These are phyloP conservation scores for Phylloscopus whistleri DNA, from an alignment of 2,113 vertebrate genomes.

Conservation along the genomic window DNA sequence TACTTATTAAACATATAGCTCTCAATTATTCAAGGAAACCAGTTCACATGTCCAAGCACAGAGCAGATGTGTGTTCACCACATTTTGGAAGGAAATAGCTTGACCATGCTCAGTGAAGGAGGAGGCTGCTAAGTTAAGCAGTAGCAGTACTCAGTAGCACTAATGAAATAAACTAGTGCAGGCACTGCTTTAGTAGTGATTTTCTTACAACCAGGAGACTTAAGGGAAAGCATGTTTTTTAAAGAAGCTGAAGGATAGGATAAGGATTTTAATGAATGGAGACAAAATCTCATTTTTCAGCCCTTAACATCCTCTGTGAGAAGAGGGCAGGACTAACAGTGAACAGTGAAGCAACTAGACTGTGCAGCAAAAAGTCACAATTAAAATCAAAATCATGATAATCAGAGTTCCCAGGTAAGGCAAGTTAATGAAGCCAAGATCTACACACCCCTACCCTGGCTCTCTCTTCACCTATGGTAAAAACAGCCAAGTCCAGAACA, in stretches of 20 bases:
- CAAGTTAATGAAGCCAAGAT: not conserved
- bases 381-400: not conserved
- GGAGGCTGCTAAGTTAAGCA: not conserved
- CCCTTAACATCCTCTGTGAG: not conserved
- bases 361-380: not conserved
- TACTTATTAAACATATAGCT: not conserved
- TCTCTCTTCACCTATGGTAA: not conserved
- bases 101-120: not conserved
- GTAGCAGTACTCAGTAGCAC: not conserved
- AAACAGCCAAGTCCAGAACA: not conserved
- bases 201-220: not conserved
- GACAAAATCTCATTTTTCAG: not conserved
- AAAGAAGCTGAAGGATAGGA: not conserved
- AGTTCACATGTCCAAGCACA: not conserved
- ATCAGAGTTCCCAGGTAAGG: not conserved
- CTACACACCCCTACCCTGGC: accelerated
- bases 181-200: not conserved
- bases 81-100: not conserved
- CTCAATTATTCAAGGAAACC: not conserved
- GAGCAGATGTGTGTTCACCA: not conserved
- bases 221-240: not conserved
- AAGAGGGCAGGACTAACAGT: not conserved
- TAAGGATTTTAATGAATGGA: not conserved
- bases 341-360: not conserved
- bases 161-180: not conserved